Base-by-base conservation (phyloP, 2,888 invertebrate species). In the Chironomus riparius region DNA sequence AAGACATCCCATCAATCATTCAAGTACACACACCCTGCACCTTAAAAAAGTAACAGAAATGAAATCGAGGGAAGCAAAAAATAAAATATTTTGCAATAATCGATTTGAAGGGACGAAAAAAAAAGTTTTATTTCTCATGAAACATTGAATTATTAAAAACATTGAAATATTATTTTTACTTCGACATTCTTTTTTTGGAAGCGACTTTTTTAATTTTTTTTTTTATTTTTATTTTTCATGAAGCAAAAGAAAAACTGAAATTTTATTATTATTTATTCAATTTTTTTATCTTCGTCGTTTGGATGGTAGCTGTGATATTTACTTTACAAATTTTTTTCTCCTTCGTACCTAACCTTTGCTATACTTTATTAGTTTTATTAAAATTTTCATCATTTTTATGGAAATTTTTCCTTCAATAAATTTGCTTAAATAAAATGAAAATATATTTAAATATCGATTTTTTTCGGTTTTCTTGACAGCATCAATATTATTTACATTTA, bases 121-220 rank as follows among this genome's bases (percentile, higher is more conserved):
- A 28, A 38, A 38, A 1, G 4, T 15, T 56, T 18, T 2, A 7
- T 15, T 56, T 56, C n/a, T 28, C 28, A 5, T 56, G 15, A 56
- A 56, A 56, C 56, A 56, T 56, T 56, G 56, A 56, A 18, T 24
- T 65, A 10, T 65, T 65, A 65, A 65, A n/a, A 65, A 65, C 65
- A 65, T 65, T 65, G 21, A 65, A 65, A 65, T 65, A 65, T 22
- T 65, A 56, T n/a, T 65, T 65, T 65, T 65, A 24, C 13, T n/a
- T 24, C 21, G 13, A 24, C 65, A 18, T 24, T 65, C 21, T 21
- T 10, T 65, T 22, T 65, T 22, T 65, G 65, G 65, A 24, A 65
- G 65, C 65, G 65, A 65, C 65, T 65, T 65, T 21, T 65, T 24
- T 62, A 10, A 18, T 4, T 65, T 65, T 18, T 24, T 13, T 21